Conservation (phyloP, 2,797 vertebrate genomes). For the Myotis planiceps region DNA sequence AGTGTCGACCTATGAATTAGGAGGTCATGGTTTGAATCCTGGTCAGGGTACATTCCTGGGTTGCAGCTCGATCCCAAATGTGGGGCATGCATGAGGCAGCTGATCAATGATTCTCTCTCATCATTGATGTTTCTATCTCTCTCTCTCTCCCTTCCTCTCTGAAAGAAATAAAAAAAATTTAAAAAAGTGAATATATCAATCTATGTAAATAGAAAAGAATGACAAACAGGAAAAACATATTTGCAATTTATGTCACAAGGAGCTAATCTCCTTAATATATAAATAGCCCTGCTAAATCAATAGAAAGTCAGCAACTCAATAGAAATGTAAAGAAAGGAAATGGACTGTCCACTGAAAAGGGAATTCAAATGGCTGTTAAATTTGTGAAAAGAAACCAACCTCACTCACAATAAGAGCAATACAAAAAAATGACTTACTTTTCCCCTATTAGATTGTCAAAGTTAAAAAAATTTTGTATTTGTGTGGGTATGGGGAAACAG, state of each 20-base stretch:
- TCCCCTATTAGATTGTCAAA: not conserved
- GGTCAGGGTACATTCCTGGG: no score
- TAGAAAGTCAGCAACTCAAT: not conserved
- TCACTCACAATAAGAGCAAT: not conserved
- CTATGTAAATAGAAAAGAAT: slow-evolving; percentile 2
- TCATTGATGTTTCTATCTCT: no score
- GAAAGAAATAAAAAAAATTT: no score
- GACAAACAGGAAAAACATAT: not conserved
- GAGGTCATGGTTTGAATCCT: no score
- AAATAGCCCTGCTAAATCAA: not conserved
- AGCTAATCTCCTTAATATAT: not conserved
- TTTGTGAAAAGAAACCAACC: not conserved
- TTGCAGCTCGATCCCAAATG: no score
- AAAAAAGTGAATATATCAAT: not conserved
- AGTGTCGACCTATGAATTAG: no score
- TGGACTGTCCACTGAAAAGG: not conserved
- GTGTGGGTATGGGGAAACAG: not conserved
- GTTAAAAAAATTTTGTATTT: not conserved
- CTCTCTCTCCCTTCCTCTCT: no score
- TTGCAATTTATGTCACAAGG: not conserved
- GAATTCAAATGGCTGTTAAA: not conserved
- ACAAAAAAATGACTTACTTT: not conserved
- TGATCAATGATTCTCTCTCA: no score
- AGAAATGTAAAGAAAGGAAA: slow-evolving; percentile 17
- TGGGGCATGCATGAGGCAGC: no score